These are phyloP conservation scores for Tenebrio molitor DNA, from an alignment of 1,140 invertebrate species.

Conservation along the genomic window DNA sequence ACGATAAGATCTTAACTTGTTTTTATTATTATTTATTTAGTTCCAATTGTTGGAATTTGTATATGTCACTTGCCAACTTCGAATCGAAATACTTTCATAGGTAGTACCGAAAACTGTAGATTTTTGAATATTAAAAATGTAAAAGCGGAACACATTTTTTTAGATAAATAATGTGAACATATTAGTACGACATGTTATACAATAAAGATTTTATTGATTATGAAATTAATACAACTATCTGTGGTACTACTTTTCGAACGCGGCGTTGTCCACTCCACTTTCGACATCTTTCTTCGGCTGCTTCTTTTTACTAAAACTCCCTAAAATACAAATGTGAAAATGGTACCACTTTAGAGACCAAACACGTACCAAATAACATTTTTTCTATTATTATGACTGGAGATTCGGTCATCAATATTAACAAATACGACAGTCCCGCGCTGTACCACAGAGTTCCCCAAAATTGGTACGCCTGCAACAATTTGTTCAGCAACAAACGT, in stretches of 20 bases:
- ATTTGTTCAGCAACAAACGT: background rate
- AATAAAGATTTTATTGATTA: no score
- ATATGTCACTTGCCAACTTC: no score
- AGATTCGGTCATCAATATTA: conserved; percentile 18
- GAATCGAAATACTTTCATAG: no score
- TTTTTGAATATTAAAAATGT: no score
- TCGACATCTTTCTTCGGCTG: background rate
- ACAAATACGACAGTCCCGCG: background rate
- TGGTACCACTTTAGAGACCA: background rate
- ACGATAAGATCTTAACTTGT: no score
- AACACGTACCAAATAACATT: conserved; percentile 1
- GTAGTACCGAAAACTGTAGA: no score
- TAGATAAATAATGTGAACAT: no score
- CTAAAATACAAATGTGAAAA: background rate
- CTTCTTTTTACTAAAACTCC: background rate
- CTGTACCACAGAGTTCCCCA: conserved; percentile 23
- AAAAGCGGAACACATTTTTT: no score
- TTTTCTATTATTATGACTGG: conserved; percentile 28
- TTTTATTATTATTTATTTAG: no score
- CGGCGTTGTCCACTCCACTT: background rate
- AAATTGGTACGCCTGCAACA: conserved; percentile 15
- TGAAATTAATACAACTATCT: no score
- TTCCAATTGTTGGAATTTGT: no score
- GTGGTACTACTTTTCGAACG: conserved; percentile 18
- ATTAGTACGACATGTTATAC: no score